Percentiles rank a stretch among this genome's conserved stretches.
Evolutionary conservation across 1,140 invertebrate genomes (phyloP).

Genomic region (Zaprionus africanus): DNA sequence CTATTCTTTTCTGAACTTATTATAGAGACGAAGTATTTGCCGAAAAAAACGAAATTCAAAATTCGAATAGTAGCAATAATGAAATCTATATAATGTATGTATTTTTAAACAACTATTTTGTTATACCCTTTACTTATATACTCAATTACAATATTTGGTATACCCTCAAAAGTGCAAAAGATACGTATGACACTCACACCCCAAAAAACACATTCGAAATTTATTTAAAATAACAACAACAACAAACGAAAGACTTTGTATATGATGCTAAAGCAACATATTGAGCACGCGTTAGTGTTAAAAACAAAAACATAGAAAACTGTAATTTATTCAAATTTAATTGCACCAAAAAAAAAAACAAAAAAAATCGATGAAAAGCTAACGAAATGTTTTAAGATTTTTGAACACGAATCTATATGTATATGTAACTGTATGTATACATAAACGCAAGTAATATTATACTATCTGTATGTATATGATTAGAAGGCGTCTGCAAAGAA

Average conservation of each 20-base stretch:
- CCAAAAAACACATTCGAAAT: constrained; percentile 59
- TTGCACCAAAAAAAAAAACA: constrained; percentile 65
- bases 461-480: constrained; percentile 61
- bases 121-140: constrained; percentile 57
- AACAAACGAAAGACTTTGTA: constrained; percentile 76
- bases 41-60: background rate
- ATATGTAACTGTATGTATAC: constrained; percentile 27
- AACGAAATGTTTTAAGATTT: constrained; percentile 70
- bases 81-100: constrained; percentile 52
- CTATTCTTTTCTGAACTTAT: constrained; percentile 45
- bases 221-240: constrained; percentile 53
- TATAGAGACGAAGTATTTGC: constrained; percentile 33
- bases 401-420: constrained; percentile 51
- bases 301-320: constrained; percentile 45
- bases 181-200: constrained; percentile 42
- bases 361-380: constrained; percentile 29
- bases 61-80: constrained; percentile 67
- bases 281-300: constrained; percentile 64
- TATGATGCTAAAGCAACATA: constrained; percentile 69
- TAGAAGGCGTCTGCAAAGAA: constrained; percentile 62
- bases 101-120: constrained; percentile 66
- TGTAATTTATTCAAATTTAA: constrained; percentile 81
- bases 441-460: constrained; percentile 15
- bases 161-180: constrained; percentile 53
- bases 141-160: constrained; percentile 60